These are phyloP conservation scores for Actinia tenebrosa DNA, from an alignment of 64 coral and sea anemone genomes.

Conservation along the genomic window DNA sequence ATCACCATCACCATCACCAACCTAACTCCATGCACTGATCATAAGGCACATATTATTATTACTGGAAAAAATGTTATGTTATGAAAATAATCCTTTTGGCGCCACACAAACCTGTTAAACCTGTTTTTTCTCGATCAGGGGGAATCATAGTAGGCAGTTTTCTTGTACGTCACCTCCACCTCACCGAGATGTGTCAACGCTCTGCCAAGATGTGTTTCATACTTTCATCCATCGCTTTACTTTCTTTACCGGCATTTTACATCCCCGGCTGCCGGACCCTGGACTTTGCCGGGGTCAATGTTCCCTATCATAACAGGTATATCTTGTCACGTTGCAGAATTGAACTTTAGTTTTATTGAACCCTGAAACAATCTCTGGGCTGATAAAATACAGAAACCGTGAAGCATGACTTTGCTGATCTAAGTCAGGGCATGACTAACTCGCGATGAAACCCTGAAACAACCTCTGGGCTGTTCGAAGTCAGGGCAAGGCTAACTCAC, in stretches of 20 bases:
- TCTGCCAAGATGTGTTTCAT: slow-evolving; percentile 70
- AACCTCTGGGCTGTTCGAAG: too few relatives aligned
- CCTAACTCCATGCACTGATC: too few relatives aligned
- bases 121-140: slow-evolving; percentile 22
- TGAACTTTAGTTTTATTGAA: too few relatives aligned
- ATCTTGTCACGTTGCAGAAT: not conserved
- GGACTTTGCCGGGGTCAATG: slow-evolving; percentile 66
- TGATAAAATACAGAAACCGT: too few relatives aligned
- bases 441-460: too few relatives aligned
- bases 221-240: slow-evolving; percentile 36
- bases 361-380: too few relatives aligned
- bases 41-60: too few relatives aligned
- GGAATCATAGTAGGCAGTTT: slow-evolving; percentile 66
- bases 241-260: slow-evolving; percentile 49
- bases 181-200: slow-evolving; percentile 69
- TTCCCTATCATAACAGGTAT: slow-evolving; percentile 66
- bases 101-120: not conserved
- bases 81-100: not conserved
- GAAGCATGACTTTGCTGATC: too few relatives aligned
- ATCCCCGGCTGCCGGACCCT: slow-evolving; percentile 73
- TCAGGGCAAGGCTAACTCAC: too few relatives aligned
- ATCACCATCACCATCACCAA: too few relatives aligned
- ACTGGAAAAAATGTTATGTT: not conserved
- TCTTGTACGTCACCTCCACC: slow-evolving; percentile 60
- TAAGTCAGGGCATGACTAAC: too few relatives aligned